These are phyloP conservation scores for Microcebus lehilahytsara DNA, from an alignment of 2,113 vertebrate species.

Conservation along the genomic window DNA sequence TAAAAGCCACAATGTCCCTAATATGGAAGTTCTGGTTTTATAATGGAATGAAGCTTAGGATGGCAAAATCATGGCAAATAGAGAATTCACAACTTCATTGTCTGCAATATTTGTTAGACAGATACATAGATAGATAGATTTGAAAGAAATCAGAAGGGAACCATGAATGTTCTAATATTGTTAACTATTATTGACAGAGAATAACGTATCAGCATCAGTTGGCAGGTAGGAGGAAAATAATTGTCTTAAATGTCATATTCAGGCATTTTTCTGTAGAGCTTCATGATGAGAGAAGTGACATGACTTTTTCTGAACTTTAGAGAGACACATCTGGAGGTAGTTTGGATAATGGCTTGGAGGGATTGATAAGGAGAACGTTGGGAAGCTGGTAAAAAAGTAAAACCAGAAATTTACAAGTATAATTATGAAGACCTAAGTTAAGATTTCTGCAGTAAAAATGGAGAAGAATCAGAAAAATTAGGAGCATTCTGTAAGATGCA, in stretches of 20 bases:
- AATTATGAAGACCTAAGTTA: constrained; percentile 9
- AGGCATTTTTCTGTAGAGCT: not conserved
- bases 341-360: not conserved
- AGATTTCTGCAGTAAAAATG: not conserved
- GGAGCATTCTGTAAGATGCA: not conserved
- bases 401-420: not conserved
- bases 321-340: not conserved
- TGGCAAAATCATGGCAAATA: not conserved
- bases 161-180: not conserved
- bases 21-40: not conserved
- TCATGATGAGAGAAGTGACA: not conserved
- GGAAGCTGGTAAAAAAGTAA: not conserved
- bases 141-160: not conserved
- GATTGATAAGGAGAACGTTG: not conserved
- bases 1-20: not conserved
- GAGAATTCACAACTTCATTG: not conserved
- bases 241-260: not conserved
- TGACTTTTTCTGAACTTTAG: not conserved
- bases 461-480: not conserved
- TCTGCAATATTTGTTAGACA: not conserved
- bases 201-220: not conserved
- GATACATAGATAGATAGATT: not conserved
- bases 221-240: not conserved
- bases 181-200: not conserved
- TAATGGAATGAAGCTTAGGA: not conserved